A percentile compares a stretch with the other conserved stretches of the same genome.
These are phyloP conservation scores for Forficula auricularia DNA, from an alignment of 1,140 invertebrate species.

Conservation along the genomic window DNA sequence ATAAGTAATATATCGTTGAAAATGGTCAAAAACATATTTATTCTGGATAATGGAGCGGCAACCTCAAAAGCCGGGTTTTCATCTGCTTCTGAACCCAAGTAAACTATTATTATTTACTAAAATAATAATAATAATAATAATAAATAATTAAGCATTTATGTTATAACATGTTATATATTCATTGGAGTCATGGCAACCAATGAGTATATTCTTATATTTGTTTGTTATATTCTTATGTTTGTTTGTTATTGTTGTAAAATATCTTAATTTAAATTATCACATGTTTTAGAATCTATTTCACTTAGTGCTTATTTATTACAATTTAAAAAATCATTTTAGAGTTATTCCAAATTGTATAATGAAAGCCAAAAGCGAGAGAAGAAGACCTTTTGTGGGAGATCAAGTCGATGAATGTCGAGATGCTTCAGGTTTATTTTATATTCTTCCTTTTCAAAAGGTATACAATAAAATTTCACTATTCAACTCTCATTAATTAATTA, in stretches of 20 bases:
- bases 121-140: not conserved
- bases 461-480: constrained; percentile 2
- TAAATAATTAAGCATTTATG: not conserved
- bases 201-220: constrained; percentile 1
- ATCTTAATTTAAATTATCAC: not conserved
- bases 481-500: no score
- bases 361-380: constrained; percentile 91
- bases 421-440: constrained; percentile 82
- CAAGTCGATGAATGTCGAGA: constrained; percentile 93
- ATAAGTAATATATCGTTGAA: no score
- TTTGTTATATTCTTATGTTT: constrained; percentile 1
- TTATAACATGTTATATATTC: constrained; percentile 5
- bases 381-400: constrained; percentile 82
- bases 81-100: constrained; percentile 46
- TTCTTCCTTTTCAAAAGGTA: constrained; percentile 82
- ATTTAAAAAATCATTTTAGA: constrained; percentile 35
- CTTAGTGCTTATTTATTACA: not conserved
- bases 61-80: constrained; percentile 67
- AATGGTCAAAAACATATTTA: constrained; percentile 24
- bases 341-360: constrained; percentile 90
- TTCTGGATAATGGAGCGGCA: constrained; percentile 78
- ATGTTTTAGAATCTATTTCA: not conserved
- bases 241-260: not conserved
- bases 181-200: constrained; percentile 7
- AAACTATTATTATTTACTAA: constrained; percentile 10